These are phyloP conservation scores for Cyphomyrus plagiostoma DNA, from an alignment of 2,113 vertebrate genomes.

Conservation along the genomic window DNA sequence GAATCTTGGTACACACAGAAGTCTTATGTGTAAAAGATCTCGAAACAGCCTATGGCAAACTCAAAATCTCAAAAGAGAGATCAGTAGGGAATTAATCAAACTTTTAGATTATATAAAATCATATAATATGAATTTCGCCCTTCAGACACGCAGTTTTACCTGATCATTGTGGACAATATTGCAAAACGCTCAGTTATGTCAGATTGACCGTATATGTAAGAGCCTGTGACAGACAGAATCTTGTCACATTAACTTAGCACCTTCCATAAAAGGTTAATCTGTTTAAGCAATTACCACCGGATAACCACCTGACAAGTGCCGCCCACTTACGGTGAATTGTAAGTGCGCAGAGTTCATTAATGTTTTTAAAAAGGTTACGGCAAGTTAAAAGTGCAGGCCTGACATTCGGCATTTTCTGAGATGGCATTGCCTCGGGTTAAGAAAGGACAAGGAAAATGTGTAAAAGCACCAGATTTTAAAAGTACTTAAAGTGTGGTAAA, in stretches of 20 bases:
- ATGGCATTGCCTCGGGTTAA: background rate
- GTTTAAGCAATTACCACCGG: background rate
- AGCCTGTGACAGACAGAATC: background rate
- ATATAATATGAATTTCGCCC: background rate
- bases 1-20: too few relatives aligned
- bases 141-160: background rate
- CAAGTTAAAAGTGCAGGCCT: conserved; percentile 8
- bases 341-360: background rate
- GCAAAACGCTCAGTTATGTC: background rate
- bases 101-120: background rate
- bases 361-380: conserved; percentile 14
- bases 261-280: conserved; percentile 13
- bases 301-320: background rate
- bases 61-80: background rate
- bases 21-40: background rate
- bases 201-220: background rate
- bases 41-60: background rate
- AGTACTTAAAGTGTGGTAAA: background rate
- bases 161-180: background rate
- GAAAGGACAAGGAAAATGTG: background rate
- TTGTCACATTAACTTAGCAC: background rate
- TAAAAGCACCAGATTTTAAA: background rate
- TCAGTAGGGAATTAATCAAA: background rate
- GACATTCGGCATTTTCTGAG: conserved; percentile 11
- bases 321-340: background rate